A percentile compares a stretch with the other conserved stretches of the same genome.
Conservation (phyloP, 1,140 invertebrate genomes). For the Bombus superbus region DNA sequence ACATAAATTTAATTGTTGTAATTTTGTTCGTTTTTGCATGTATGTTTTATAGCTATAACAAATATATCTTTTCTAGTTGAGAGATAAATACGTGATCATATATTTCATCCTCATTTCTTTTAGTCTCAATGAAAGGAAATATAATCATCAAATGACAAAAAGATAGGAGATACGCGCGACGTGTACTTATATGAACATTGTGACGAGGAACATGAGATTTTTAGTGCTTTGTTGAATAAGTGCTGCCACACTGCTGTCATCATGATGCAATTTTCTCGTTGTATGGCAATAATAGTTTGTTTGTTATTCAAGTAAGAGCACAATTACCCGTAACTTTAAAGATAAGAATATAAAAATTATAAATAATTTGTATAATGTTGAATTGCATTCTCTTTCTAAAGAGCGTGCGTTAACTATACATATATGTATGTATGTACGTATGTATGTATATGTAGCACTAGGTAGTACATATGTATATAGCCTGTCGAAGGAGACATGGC, state of each 20-base stretch:
- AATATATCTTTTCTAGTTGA: not conserved
- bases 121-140: not conserved
- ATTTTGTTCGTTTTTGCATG: too few species aligned
- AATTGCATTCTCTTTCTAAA: not conserved
- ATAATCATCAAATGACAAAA: not conserved
- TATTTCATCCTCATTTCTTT: not conserved
- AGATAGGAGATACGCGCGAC: not conserved
- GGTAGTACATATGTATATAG: too few species aligned
- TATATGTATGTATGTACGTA: too few species aligned
- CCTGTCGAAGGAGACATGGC: too few species aligned
- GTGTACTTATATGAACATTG: not conserved
- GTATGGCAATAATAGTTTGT: not conserved
- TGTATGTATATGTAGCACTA: too few species aligned
- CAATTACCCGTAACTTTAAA: not conserved
- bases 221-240: not conserved
- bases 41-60: too few species aligned
- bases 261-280: not conserved
- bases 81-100: not conserved
- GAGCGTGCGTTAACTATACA: not conserved
- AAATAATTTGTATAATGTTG: not conserved
- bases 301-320: not conserved
- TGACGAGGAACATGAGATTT: not conserved
- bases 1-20: too few species aligned
- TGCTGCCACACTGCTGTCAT: not conserved
- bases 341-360: not conserved